Conservation (phyloP, 2,888 invertebrate genomes). For the Therioaphis trifolii region DNA sequence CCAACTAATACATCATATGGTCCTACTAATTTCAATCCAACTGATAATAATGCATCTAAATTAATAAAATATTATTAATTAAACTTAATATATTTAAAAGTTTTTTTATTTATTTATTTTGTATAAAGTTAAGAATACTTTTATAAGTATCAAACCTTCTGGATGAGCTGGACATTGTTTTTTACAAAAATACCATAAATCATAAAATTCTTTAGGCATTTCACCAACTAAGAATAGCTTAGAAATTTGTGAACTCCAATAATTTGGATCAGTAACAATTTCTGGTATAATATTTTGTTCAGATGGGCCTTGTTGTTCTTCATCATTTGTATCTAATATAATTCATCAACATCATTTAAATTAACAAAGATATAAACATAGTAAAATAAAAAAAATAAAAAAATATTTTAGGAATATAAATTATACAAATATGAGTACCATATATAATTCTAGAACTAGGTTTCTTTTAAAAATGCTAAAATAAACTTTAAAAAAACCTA, state of each 20-base stretch:
- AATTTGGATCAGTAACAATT: slow-evolving; percentile 68
- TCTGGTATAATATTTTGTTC: slow-evolving; percentile 63
- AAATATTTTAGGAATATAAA: background rate
- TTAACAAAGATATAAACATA: no score
- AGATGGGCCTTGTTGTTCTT: slow-evolving; percentile 10
- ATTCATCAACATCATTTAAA: no score
- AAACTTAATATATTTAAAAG: background rate
- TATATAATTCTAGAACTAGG: no score
- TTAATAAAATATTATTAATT: slow-evolving; percentile 30
- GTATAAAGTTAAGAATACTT: no score
- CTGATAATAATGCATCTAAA: slow-evolving; percentile 74
- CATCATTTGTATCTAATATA: slow-evolving; percentile 20
- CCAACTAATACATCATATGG: slow-evolving; percentile 86
- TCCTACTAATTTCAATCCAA: slow-evolving; percentile 83
- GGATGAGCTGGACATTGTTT: slow-evolving; percentile 72
- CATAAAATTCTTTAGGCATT: slow-evolving; percentile 91
- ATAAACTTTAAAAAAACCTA: no score
- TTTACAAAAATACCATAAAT: slow-evolving; percentile 83
- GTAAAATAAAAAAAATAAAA: background rate
- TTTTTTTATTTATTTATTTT: no score
- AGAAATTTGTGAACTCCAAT: slow-evolving; percentile 72
- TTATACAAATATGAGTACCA: no score
- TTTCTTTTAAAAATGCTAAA: no score
- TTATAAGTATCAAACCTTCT: slow-evolving; percentile 67
- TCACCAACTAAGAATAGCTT: slow-evolving; percentile 82